Base-by-base conservation (phyloP, 2,888 invertebrate species). In the Leptinotarsa peninsularis region DNA sequence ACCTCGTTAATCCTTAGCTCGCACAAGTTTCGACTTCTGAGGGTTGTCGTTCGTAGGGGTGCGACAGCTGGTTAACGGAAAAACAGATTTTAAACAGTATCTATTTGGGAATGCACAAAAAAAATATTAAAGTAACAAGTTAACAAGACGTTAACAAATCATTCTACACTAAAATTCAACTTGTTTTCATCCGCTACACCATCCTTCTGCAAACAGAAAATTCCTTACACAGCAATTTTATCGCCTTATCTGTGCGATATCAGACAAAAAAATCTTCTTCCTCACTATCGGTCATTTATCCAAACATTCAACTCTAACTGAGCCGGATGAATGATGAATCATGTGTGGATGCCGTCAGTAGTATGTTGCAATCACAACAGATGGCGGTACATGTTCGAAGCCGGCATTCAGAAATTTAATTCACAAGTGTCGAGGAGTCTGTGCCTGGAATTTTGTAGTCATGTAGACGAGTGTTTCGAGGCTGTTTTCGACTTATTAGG, bases 361-460 rank as follows among this genome's bases (percentile, higher is more conserved):
- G 56, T 73, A 23, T 21, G 13, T 23, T n/a, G 52, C 33, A 23
- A 4, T 49, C 14, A 49, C 54, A 49, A 66, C 74, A 76, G 76
- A 73, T 76, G 76, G 72, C 72, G 72, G 17, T 54, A 49, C 54
- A 23, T 63, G 76, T 68, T 67, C 74, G 71, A 54, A 68, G 50
- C 66, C 33, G 33, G 69, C 67, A 67, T 67, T 73, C 73, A 67
- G n/a, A 63, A 66, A 63, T 73, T 70, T 63, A 76, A 73, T 76
- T 71, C 76, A 76, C 66, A 71, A 54, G 50, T 33, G 56, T 43
- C 70, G 69, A 60, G 63, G 54, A 54, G 54, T 54, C 23, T 73
- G 76, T 73, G 74, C 71, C 74, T 66, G 76, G 76, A 74, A 76
- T 76, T 72, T 73, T 63, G 76, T 76, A 66, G 74, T 66, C 74